Percentiles rank a stretch among this genome's conserved stretches.
Evolutionary conservation across 2,113 vertebrate genomes (phyloP).

Genomic region (Anarhynchus alexandrinus): DNA sequence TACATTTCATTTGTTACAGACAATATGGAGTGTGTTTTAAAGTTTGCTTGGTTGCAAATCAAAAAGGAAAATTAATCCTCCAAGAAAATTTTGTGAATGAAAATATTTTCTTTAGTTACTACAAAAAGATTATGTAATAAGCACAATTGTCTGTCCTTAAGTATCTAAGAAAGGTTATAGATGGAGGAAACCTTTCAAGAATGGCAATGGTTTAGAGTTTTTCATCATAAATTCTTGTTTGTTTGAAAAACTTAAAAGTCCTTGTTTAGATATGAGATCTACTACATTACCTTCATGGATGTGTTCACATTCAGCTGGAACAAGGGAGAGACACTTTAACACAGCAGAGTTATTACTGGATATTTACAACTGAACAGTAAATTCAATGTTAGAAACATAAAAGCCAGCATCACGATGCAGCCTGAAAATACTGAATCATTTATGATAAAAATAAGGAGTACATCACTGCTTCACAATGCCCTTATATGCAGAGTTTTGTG

Average conservation of each 20-base stretch:
- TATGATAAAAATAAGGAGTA: not conserved
- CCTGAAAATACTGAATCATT: not conserved
- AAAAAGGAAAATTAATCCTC: not conserved
- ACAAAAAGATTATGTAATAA: accelerated
- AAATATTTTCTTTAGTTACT: not conserved
- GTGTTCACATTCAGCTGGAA: not conserved
- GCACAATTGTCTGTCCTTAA: not conserved
- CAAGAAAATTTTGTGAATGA: not conserved
- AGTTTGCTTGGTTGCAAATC: not conserved
- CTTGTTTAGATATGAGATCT: not conserved
- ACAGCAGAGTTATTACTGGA: not conserved
- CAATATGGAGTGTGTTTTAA: not conserved
- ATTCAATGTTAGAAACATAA: not conserved
- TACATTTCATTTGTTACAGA: not conserved
- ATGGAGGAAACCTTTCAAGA: not conserved
- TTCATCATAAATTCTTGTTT: not conserved
- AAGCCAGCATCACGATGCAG: not conserved
- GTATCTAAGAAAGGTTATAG: not conserved
- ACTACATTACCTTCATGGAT: not conserved
- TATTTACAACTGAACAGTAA: not conserved
- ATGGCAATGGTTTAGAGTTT: not conserved
- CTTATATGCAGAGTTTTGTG: not conserved
- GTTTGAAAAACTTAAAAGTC: not conserved
- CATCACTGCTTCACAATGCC: not conserved
- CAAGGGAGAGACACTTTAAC: not conserved